Percentiles rank a stretch among this genome's conserved stretches.
phyloP scores from a whole-genome alignment of 2,888 invertebrate genomes.

The Acanthacorydalis orientalis region DNA sequence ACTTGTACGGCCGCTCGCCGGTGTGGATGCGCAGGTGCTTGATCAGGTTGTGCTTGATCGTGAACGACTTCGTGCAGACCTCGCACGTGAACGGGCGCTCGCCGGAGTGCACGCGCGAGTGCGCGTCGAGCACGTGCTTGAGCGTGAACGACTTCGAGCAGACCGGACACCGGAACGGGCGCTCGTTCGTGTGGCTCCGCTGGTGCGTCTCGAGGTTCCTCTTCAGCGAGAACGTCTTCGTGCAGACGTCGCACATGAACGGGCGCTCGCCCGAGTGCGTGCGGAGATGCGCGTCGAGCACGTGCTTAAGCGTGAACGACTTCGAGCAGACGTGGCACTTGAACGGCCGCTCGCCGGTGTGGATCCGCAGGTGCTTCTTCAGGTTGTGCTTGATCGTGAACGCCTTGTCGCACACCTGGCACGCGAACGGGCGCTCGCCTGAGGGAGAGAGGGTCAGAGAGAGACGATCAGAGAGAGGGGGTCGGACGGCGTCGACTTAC shows the following conservation, averaged over 20 bases:
- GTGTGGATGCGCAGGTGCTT: conserved; percentile 89
- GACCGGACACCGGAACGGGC: neutral
- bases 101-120: neutral
- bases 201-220: conserved; percentile 88
- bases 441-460: too few relatives aligned
- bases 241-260: conserved; percentile 79
- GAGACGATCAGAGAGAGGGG: too few relatives aligned
- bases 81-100: conserved; percentile 74
- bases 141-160: neutral
- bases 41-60: conserved; percentile 80
- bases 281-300: conserved; percentile 50
- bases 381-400: conserved; percentile 81
- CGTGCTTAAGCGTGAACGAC: conserved; percentile 80
- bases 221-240: conserved; percentile 75
- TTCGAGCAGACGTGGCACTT: conserved; percentile 91
- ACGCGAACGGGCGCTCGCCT: conserved; percentile 56
- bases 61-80: conserved; percentile 76
- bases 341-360: conserved; percentile 89
- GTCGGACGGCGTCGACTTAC: too few relatives aligned
- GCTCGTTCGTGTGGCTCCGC: conserved; percentile 56
- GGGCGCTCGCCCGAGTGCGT: conserved; percentile 87
- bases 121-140: neutral
- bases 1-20: conserved; percentile 88
- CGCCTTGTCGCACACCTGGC: conserved; percentile 84
- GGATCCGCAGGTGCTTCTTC: conserved; percentile 80